Evolutionary conservation across 2,888 invertebrate species (phyloP).

Genomic region (Asteroscopus sphinx): DNA sequence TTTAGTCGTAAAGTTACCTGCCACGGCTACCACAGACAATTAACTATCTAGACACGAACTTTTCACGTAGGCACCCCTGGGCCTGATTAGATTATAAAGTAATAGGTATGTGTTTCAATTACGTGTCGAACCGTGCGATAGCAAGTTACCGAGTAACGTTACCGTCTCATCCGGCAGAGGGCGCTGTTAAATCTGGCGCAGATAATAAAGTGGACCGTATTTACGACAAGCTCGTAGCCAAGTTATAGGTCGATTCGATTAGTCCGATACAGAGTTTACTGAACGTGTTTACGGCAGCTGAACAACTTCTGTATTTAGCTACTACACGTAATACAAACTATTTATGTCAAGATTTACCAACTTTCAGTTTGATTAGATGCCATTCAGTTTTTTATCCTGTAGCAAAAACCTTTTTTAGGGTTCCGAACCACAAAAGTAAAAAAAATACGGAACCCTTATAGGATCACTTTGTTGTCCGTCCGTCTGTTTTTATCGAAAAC

Average conservation of each 20-base stretch:
- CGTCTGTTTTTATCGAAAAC: too few relatives aligned
- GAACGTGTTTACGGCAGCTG: slow-evolving; percentile 75
- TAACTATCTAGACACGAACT: too few relatives aligned
- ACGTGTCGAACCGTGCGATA: slow-evolving; percentile 58
- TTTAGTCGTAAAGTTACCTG: too few relatives aligned
- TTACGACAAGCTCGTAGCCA: slow-evolving; percentile 74
- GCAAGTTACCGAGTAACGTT: slow-evolving; percentile 53
- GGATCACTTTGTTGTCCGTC: too few relatives aligned
- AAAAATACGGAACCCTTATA: too few relatives aligned
- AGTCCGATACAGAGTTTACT: slow-evolving; percentile 76
- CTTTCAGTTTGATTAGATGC: slow-evolving; percentile 30
- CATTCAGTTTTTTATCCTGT: too few relatives aligned
- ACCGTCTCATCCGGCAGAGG: slow-evolving; percentile 61
- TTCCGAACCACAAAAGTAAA: neutral
- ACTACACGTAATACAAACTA: slow-evolving; percentile 64
- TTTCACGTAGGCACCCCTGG: neutral
- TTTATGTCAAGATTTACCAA: slow-evolving; percentile 49
- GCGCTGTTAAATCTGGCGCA: slow-evolving; percentile 72
- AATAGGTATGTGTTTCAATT: slow-evolving; percentile 62
- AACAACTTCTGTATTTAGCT: slow-evolving; percentile 69
- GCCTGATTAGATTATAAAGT: slow-evolving; percentile 42
- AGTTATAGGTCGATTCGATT: slow-evolving; percentile 83
- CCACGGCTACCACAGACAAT: too few relatives aligned
- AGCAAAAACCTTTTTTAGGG: neutral
- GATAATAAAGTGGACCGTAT: slow-evolving; percentile 80